phyloP scores from a whole-genome alignment of 2,888 invertebrate species.

The Lithophane socia region DNA sequence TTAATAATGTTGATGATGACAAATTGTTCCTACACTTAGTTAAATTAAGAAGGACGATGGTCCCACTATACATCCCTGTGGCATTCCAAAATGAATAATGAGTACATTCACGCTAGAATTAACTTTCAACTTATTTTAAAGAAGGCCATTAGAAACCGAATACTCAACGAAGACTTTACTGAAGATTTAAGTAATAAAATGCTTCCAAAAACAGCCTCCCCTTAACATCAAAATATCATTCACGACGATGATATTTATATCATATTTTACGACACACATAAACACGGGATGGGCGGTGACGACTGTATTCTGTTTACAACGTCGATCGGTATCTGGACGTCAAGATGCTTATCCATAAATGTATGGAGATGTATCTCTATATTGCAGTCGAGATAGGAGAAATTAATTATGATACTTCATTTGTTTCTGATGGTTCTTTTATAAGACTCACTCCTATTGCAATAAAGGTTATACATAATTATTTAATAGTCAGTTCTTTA shows the following conservation, averaged over 20 bases:
- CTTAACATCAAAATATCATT: conserved; percentile 64
- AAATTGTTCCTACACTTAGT: conserved; percentile 34
- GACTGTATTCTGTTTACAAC: conserved; percentile 66
- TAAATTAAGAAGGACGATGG: conserved; percentile 32
- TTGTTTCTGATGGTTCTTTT: conserved; percentile 4
- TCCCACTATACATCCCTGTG: conserved; percentile 20
- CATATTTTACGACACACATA: conserved; percentile 70
- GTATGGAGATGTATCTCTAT: conserved; percentile 54
- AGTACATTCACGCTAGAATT: not conserved
- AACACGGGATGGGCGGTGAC: conserved; percentile 73
- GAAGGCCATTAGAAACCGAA: conserved; percentile 22
- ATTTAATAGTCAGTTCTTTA: not conserved
- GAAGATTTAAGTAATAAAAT: conserved; percentile 49
- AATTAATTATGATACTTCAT: conserved; percentile 45
- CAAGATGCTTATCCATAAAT: conserved; percentile 61
- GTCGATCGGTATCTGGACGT: conserved; percentile 61
- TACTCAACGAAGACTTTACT: conserved; percentile 19
- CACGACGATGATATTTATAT: conserved; percentile 68
- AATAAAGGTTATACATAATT: not conserved
- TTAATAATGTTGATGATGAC: conserved; percentile 26
- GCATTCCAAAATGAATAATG: conserved; percentile 22
- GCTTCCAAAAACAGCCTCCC: conserved; percentile 38
- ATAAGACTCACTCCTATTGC: not conserved
- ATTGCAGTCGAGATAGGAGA: conserved; percentile 32
- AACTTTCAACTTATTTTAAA: conserved; percentile 1